Percentiles rank a stretch among this genome's conserved stretches.
Evolutionary conservation across 1,140 invertebrate genomes (phyloP).

Genomic region (Ceratina japonica): DNA sequence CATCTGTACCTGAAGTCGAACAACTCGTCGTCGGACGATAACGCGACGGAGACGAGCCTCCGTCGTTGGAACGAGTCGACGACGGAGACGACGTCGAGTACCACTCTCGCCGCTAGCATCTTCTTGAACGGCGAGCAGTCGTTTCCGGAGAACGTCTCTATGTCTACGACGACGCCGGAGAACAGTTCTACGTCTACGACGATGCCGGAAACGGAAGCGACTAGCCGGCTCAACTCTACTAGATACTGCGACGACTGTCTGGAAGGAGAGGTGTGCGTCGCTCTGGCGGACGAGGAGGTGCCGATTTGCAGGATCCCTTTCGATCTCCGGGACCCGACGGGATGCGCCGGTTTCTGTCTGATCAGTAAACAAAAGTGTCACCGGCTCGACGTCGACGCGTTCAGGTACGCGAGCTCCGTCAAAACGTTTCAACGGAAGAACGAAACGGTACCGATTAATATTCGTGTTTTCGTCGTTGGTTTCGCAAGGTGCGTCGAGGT

Average conservation of each 20-base stretch:
- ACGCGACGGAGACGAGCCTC: constrained; percentile 35
- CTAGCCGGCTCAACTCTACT: constrained; percentile 63
- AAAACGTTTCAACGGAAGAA: background rate
- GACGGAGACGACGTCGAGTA: background rate
- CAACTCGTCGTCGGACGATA: constrained; percentile 57
- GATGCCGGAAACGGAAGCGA: constrained; percentile 44
- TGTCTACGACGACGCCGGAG: constrained; percentile 9
- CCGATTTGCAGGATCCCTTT: constrained; percentile 82
- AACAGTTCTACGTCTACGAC: constrained; percentile 5
- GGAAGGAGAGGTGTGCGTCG: constrained; percentile 84
- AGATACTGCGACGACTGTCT: constrained; percentile 77
- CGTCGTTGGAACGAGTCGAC: background rate
- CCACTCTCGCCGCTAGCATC: background rate
- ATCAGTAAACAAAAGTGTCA: constrained; percentile 86
- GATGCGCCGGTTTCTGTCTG: constrained; percentile 87
- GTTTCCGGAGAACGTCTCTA: constrained; percentile 35
- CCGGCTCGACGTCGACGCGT: constrained; percentile 81
- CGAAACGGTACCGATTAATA: background rate
- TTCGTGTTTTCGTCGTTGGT: background rate
- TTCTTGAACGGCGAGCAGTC: constrained; percentile 39
- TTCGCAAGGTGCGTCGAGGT: constrained; percentile 73
- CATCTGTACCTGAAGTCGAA: constrained; percentile 75
- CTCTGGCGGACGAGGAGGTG: constrained; percentile 81
- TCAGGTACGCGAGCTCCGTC: constrained; percentile 70
- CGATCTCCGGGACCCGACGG: constrained; percentile 85